Evolutionary conservation across 2,113 vertebrate species (phyloP).

Genomic region (pig (Sus scrofa)): T2T-Sscrofa CM000828.6:71204001-71204500

Average conservation of each 20-base stretch:
- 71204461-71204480: conserved; percentile 1
- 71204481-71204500: background rate
- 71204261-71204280: background rate
- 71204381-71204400: background rate
- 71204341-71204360: conserved; percentile 61
- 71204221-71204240: background rate
- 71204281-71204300: background rate
- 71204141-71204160: background rate
- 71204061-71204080: fast-evolving
- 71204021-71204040: background rate
- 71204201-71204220: background rate
- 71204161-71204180: fast-evolving
- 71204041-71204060: background rate
- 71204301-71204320: conserved; percentile 33
- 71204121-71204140: background rate
- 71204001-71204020: background rate
- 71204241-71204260: background rate
- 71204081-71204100: background rate
- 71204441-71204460: background rate
- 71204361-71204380: conserved; percentile 9
- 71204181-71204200: fast-evolving
- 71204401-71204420: fast-evolving
- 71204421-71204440: background rate
- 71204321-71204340: conserved; percentile 21
- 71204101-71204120: fast-evolving